Percentiles rank a stretch among this genome's conserved stretches.
Conservation (phyloP, 1,140 invertebrate genomes). For the Megathymus violae region DNA sequence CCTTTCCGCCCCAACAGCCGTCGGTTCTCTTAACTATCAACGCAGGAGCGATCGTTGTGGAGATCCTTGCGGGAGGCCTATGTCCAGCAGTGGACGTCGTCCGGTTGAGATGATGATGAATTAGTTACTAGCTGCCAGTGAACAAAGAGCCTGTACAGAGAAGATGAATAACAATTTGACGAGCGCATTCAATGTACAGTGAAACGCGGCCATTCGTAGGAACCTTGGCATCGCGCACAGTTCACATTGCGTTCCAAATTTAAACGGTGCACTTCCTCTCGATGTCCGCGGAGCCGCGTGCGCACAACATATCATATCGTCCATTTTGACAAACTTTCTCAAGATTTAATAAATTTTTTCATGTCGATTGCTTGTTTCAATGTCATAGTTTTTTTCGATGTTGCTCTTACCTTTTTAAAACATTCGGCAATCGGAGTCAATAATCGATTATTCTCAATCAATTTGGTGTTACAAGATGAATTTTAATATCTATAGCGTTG, state of each 20-base stretch:
- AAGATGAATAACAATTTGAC: conserved; percentile 28
- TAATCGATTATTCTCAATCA: conserved; percentile 1
- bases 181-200: conserved; percentile 23
- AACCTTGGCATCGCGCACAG: conserved; percentile 54
- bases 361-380: conserved; percentile 11
- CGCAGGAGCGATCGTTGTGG: no score
- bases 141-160: neutral
- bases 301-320: conserved; percentile 26
- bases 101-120: no score
- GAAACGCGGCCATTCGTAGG: conserved; percentile 46
- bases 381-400: conserved; percentile 19
- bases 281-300: conserved; percentile 42
- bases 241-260: conserved; percentile 66
- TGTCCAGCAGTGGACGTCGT: no score
- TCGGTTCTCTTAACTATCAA: no score
- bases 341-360: neutral
- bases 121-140: neutral
- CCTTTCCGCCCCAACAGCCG: no score
- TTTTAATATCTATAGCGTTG: conserved; percentile 5
- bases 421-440: conserved; percentile 4
- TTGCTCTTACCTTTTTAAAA: conserved; percentile 8
- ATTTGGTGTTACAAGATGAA: conserved; percentile 10
- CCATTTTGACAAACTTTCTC: conserved; percentile 33
- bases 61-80: no score
- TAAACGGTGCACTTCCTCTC: conserved; percentile 60